Base-by-base conservation (phyloP, 64 coral and sea anemone genomes). In the Porites australiensis region DNA sequence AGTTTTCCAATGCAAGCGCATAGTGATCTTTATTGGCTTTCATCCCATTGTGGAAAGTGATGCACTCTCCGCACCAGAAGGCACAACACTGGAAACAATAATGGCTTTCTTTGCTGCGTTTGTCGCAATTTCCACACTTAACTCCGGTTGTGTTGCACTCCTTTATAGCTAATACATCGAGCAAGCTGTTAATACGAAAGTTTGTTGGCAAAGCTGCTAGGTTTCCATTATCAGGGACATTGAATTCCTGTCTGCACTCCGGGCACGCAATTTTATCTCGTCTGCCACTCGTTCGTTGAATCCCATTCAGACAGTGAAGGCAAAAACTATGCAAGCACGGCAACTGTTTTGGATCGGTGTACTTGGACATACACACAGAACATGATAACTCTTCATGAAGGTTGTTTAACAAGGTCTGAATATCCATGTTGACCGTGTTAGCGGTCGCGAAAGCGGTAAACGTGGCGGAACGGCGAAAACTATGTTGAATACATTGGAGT, bases 301-400 rank as follows among this genome's bases (percentile, higher is more conserved):
- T 57, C 4, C 4, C 54, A 12, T 57, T 57, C 54, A 57, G 54
- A 57, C 54, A 57, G 4, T 57, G 54, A 57, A 57, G 54, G 54
- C 54, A 57, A 57, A 57, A 57, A 57, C 54, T 57, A 12, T 57
- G 54, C 54, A 57, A 57, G 4, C 54, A 57, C 12, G 54, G 54
- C 54, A 57, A 16, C 77, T 57, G 52, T 16, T 79, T 79, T 52
- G 7, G 77, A 50, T 79, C 50, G n/a, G 13, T 22, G 23, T 48
- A 79, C 16, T 18, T 79, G 52, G 23, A 16, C 50, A 14, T 16
- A 15, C 51, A 79, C 16, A 79, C 48, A 22, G 9, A 12, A 54
- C 77, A 79, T 2, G 77, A 57, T 10, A 79, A 27, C 55, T 79
- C 77, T 16, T 79, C 48, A 16, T 79, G 52, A 8, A 79, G 77